These are phyloP conservation scores for Epirrhoe alternata DNA, from an alignment of 2,888 invertebrate species.

Conservation along the genomic window DNA sequence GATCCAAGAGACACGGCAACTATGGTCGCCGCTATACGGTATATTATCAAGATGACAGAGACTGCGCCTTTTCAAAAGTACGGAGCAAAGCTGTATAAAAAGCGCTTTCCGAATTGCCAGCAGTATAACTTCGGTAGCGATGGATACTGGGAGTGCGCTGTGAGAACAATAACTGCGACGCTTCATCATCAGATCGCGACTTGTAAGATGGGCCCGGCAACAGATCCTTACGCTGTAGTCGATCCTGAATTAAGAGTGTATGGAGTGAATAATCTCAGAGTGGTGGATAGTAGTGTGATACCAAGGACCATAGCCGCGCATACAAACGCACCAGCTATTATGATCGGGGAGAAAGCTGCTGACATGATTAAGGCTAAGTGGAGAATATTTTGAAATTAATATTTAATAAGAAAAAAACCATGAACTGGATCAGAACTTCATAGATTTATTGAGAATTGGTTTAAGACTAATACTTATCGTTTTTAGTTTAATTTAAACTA, in stretches of 20 bases:
- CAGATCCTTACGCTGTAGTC: slow-evolving; percentile 86
- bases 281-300: slow-evolving; percentile 89
- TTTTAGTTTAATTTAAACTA: too few relatives aligned
- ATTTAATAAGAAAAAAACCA: not conserved
- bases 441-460: not conserved
- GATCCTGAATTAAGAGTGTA: slow-evolving; percentile 86
- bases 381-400: slow-evolving; percentile 54
- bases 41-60: slow-evolving; percentile 82
- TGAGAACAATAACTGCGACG: slow-evolving; percentile 85
- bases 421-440: not conserved
- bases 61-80: slow-evolving; percentile 86
- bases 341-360: slow-evolving; percentile 90
- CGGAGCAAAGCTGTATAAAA: slow-evolving; percentile 83
- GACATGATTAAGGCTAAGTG: slow-evolving; percentile 86
- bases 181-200: slow-evolving; percentile 89
- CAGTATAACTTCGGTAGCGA: slow-evolving; percentile 83
- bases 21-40: slow-evolving; percentile 85
- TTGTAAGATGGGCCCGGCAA: slow-evolving; percentile 87
- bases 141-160: slow-evolving; percentile 88
- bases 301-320: slow-evolving; percentile 88
- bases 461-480: too few relatives aligned
- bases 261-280: slow-evolving; percentile 86
- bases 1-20: slow-evolving; percentile 85
- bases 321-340: slow-evolving; percentile 88
- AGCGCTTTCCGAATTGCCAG: slow-evolving; percentile 83